Evolutionary conservation across 2,113 vertebrate genomes (phyloP).

Genomic region (Mesitornis unicolor): DNA sequence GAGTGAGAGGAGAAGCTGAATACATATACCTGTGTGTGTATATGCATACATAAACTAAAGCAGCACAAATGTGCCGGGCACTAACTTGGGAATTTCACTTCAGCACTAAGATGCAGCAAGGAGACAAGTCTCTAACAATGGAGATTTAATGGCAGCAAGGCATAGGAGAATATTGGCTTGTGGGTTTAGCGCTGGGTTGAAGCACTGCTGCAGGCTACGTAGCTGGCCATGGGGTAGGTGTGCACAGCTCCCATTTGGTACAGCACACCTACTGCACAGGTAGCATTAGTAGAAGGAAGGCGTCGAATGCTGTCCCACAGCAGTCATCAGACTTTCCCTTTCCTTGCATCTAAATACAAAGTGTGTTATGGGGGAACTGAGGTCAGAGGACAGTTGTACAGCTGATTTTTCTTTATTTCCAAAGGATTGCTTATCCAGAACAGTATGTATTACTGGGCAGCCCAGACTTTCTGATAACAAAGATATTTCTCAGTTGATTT

Average conservation of each 20-base stretch:
- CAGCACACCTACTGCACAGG: background rate
- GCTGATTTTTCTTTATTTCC: background rate
- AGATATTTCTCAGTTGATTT: background rate
- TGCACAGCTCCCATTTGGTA: background rate
- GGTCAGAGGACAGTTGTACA: background rate
- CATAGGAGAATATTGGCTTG: background rate
- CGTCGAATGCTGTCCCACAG: background rate
- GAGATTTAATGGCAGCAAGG: background rate
- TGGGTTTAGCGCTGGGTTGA: background rate
- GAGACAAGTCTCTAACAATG: background rate
- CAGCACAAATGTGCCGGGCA: no score
- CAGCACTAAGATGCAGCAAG: background rate
- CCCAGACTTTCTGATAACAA: background rate
- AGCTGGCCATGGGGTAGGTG: background rate
- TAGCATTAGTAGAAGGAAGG: background rate
- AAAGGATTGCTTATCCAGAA: background rate
- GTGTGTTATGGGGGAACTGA: background rate
- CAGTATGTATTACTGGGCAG: fast-evolving
- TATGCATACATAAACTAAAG: background rate
- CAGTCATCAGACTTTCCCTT: background rate
- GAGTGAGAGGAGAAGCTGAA: background rate
- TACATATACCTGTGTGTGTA: background rate
- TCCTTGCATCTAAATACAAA: background rate
- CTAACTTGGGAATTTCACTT: background rate
- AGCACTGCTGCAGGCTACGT: background rate